phyloP scores from a whole-genome alignment of 2,113 vertebrate species.

The Mustelus asterias region DNA sequence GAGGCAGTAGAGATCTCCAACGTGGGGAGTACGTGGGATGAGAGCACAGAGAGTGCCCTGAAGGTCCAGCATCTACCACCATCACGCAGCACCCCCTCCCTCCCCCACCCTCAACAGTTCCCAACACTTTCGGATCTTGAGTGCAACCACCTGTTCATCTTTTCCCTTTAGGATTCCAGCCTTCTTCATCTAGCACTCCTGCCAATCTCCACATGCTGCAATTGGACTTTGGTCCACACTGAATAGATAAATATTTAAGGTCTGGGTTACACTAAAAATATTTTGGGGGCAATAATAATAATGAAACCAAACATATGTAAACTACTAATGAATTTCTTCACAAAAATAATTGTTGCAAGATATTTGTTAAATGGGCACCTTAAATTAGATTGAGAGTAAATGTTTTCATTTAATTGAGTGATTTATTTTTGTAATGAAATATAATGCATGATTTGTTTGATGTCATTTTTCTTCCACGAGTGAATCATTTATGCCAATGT shows the following conservation, averaged over 20 bases:
- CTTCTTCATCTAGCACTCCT: not conserved
- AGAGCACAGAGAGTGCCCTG: too few relatives aligned
- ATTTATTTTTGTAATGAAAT: not conserved
- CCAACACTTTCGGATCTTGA: not conserved
- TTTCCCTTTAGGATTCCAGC: not conserved
- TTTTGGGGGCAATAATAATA: not conserved
- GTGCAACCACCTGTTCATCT: not conserved
- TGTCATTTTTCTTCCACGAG: not conserved
- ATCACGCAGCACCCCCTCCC: too few relatives aligned
- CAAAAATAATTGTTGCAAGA: not conserved
- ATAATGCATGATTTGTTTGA: not conserved
- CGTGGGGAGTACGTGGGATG: too few relatives aligned
- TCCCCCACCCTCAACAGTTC: not conserved
- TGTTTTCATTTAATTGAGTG: not conserved
- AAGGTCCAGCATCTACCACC: too few relatives aligned
- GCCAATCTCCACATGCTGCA: not conserved
- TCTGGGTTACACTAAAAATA: not conserved
- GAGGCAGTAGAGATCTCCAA: too few relatives aligned
- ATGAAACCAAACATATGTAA: not conserved
- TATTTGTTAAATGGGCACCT: not conserved
- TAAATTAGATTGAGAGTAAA: not conserved
- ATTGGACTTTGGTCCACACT: not conserved
- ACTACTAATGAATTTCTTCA: not conserved
- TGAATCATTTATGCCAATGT: constrained; percentile 35
- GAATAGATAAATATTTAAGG: not conserved